Evolutionary conservation across 2,888 invertebrate genomes (phyloP).

Genomic region (Tanytarsus gracilentus): DNA sequence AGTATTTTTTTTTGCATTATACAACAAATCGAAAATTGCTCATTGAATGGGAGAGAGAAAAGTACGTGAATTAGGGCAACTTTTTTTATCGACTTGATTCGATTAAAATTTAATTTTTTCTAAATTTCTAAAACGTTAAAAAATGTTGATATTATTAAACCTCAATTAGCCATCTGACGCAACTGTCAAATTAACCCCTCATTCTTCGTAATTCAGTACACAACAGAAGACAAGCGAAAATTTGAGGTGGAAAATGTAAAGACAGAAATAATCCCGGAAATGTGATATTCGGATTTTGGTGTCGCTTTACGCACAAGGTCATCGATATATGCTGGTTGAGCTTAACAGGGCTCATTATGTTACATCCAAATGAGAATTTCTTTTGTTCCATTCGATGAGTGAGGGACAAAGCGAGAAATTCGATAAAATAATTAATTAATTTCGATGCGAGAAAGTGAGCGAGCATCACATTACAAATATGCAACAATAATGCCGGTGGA

Average conservation of each 20-base stretch:
- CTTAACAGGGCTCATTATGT: neutral
- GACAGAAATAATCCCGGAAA: constrained; percentile 20
- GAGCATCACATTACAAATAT: neutral
- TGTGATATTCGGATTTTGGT: constrained; percentile 16
- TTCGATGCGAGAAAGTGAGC: constrained; percentile 9
- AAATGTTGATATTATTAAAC: no score
- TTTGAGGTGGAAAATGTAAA: neutral
- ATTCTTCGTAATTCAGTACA: no score
- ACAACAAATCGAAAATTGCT: neutral
- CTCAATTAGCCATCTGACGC: no score
- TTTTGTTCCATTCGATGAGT: neutral
- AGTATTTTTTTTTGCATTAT: constrained; percentile 18
- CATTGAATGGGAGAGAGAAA: neutral
- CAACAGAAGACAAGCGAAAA: neutral
- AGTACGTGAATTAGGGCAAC: neutral
- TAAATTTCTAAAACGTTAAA: neutral
- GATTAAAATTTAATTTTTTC: neutral
- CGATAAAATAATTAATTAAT: constrained; percentile 23
- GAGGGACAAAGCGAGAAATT: neutral
- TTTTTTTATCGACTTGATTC: no score
- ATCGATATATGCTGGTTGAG: constrained; percentile 18
- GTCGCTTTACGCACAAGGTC: constrained; percentile 25
- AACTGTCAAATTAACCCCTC: no score
- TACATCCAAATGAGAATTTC: neutral
- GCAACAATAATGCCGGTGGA: neutral